Evolutionary conservation across 2,113 vertebrate genomes (phyloP), one percentile per base, ranked within the genome.

Genomic region (Hypanus sabinus): DNA sequence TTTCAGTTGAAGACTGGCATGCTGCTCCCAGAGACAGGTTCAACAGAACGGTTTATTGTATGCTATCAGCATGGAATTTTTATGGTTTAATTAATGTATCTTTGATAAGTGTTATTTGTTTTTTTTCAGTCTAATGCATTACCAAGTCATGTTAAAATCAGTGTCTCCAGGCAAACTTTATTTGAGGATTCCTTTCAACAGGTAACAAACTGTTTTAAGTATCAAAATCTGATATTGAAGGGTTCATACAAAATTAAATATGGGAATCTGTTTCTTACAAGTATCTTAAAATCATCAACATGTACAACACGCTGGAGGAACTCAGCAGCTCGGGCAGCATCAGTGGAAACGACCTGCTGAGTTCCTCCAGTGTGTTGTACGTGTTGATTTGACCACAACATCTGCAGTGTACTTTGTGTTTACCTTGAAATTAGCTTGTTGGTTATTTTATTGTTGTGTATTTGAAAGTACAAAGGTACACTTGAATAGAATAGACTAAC

Each of bases 141-240:
- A 94, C 98, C 98, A 94, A 99, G 99, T 95, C 99, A 99, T 0
- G 98, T 99, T 96, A 99, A 99, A 96, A 99, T 99, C 97, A 99
- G 98, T 0, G 98, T 99, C 94, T 99, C 99, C 60, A 97, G 98
- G 85, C 98, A 99, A 96, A 99, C 98, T 0, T 97, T 99, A 94
- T 99, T 99, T 11, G 99, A 99, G 95, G 99, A 99, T 94, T 99
- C 99, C 0, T 99, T 99, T 94, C 98, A 99, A 94, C 98, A 99
- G 98, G 98, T 99, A 95, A 96, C 96, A 94, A 90, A 83, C 30
- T 18, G 30, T 60, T 77, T 94, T 55, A 90, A 33, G 18, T 65
- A 6, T 18, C 38, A 88, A n/a, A 68, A 33, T 60, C 30, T 90
- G 7, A n/a, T 65, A 8, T 20, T 65, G 60, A 88, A 88, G 83